Base-by-base conservation (phyloP, 2,797 vertebrate genomes). In the Hephaestus fuliginosus region DNA sequence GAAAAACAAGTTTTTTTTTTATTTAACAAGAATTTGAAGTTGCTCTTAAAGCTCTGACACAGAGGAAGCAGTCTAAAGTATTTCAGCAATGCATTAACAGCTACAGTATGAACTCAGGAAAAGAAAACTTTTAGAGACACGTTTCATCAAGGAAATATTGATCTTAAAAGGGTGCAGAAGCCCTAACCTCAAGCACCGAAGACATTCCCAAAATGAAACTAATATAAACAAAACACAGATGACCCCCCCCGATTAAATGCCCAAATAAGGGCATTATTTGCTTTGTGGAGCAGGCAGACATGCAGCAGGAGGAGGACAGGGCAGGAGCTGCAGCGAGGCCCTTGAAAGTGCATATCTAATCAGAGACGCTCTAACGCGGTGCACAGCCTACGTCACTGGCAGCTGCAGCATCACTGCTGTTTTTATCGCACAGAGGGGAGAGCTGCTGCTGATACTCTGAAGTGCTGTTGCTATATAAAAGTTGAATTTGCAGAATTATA, bases 281-380 rank as follows among this genome's bases (percentile, higher is more conserved):
- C 71, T 15, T 20, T 43, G 48, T 46, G 57, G 60, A 71, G 10
- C 71, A 61, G 61, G 67, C 68, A 67, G 52, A 63, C 65, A 25
- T 36, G 63, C 56, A 66, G 62, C 41, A 60, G 65, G 20, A 76
- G 70, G 48, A 60, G 39, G 10, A 55, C n/a, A 58, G 67, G 5
- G 52, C 36, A 15, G 28, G 43, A 62, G 51, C 17, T 13, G 6
- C 46, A 66, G 57, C 22, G 48, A 12, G 65, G 85, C 81, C 83
- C 74, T 88, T 78, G 89, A 90, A 76, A 74, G 46, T 61, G 57
- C 12, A 8, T 86, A 91, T 94, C 92, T 92, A 90, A 95, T 95
- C 93, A 72, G 72, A 68, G 64, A 46, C 33, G 44, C 78, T 88
- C 20, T 46, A 60, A 46, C 60, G 74, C 60, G 33, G 70, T 1